Evolutionary conservation across 2,113 vertebrate species (phyloP).

Genomic region (Strigops habroptila): DNA sequence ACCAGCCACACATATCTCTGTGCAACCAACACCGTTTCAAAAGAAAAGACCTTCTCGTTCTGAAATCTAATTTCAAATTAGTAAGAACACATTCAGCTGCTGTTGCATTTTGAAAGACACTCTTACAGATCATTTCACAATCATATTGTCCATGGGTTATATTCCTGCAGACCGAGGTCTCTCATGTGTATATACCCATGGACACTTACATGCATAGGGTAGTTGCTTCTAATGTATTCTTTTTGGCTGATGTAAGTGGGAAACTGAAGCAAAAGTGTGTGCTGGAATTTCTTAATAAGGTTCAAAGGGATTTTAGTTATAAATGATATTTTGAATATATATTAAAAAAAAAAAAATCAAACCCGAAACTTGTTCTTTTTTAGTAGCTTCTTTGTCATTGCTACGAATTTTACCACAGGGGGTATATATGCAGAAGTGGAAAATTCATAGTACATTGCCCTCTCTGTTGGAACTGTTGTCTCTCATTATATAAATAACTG

Average conservation of each 20-base stretch:
- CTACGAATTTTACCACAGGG: neutral
- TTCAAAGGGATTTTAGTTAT: constrained; percentile 17
- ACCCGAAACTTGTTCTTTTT: neutral
- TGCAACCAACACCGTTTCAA: neutral
- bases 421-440: neutral
- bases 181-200: neutral
- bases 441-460: constrained; percentile 56
- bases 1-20: neutral
- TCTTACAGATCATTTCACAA: neutral
- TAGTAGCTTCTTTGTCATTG: constrained; percentile 9
- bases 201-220: neutral
- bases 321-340: neutral
- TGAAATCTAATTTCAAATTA: neutral
- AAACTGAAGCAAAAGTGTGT: neutral
- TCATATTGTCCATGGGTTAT: neutral
- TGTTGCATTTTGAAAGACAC: neutral
- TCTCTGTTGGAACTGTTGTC: constrained; percentile 51
- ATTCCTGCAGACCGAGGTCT: neutral
- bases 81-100: neutral
- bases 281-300: constrained; percentile 3
- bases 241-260: neutral
- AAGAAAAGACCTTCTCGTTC: neutral
- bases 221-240: neutral
- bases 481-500: constrained; percentile 40
- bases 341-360: neutral